These are phyloP conservation scores for Sciurus vulgaris DNA, from an alignment of 2,797 vertebrate genomes.

Conservation along the genomic window DNA sequence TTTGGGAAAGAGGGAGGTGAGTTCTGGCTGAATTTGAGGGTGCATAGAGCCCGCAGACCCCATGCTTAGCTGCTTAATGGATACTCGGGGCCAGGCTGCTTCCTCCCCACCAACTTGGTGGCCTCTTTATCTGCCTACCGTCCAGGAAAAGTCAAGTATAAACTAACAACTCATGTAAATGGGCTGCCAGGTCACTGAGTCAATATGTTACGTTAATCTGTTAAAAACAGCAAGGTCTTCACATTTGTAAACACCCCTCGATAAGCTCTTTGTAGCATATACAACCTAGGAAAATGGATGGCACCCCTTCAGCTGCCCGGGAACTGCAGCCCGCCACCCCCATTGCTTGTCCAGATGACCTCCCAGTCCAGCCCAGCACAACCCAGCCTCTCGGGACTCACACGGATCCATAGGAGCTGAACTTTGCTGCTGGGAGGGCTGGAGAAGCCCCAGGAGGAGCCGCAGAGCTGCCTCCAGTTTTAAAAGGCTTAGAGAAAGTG, in stretches of 20 bases:
- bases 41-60: constrained; percentile 81
- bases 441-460: neutral
- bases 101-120: constrained; percentile 83
- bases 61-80: constrained; percentile 86
- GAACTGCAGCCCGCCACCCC: neutral
- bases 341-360: constrained; percentile 2
- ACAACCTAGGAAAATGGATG: constrained; percentile 70
- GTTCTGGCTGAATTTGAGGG: constrained; percentile 83
- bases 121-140: constrained; percentile 85
- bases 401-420: neutral
- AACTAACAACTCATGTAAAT: constrained; percentile 85
- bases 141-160: constrained; percentile 86
- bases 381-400: neutral
- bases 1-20: constrained; percentile 85
- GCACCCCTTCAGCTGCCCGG: neutral
- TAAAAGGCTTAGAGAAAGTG: neutral
- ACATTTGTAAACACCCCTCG: constrained; percentile 68
- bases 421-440: neutral
- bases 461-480: neutral
- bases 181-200: constrained; percentile 82
- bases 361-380: neutral
- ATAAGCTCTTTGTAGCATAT: constrained; percentile 70
- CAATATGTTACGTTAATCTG: constrained; percentile 71
- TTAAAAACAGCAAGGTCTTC: constrained; percentile 64
- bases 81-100: constrained; percentile 83